These are phyloP conservation scores for Amblyopsis hoosieri DNA, from an alignment of 2,797 vertebrate species.

Conservation along the genomic window DNA sequence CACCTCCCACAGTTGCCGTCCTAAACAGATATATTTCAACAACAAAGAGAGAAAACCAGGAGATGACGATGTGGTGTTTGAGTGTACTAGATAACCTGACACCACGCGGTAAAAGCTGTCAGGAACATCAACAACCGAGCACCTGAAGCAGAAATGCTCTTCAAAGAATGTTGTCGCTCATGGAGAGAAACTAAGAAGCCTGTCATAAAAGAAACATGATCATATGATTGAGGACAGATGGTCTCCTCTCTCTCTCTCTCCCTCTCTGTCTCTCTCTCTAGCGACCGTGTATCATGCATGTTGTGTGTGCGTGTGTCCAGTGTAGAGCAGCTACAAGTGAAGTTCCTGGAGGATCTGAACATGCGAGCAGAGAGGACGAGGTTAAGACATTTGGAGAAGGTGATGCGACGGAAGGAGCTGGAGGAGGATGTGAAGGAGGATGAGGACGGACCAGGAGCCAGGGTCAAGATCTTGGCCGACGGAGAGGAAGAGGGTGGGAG, in stretches of 20 bases:
- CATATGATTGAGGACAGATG: slow-evolving; percentile 4
- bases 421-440: slow-evolving; percentile 39
- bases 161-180: slow-evolving; percentile 42
- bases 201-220: slow-evolving; percentile 55
- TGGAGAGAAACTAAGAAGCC: slow-evolving; percentile 23
- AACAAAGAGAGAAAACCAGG: not conserved
- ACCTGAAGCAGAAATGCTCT: slow-evolving; percentile 25
- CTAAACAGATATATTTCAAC: slow-evolving; percentile 27
- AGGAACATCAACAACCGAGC: slow-evolving; percentile 28
- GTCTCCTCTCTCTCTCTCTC: not conserved
- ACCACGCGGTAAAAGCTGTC: slow-evolving; percentile 36
- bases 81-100: slow-evolving; percentile 26
- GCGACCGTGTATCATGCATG: slow-evolving; percentile 1
- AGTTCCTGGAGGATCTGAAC: slow-evolving; percentile 75
- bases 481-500: slow-evolving; percentile 27
- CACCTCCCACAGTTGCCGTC: not conserved
- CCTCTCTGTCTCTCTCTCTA: not conserved
- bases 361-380: slow-evolving; percentile 72
- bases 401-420: slow-evolving; percentile 73
- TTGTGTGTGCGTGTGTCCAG: slow-evolving; percentile 31
- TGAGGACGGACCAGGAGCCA: slow-evolving; percentile 20
- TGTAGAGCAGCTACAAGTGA: slow-evolving; percentile 64
- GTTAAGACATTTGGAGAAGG: slow-evolving; percentile 66
- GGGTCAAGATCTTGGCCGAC: slow-evolving; percentile 45
- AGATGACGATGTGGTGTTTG: no score